Evolutionary conservation across 2,797 vertebrate species (phyloP).

Genomic region (Danio jaintianensis): DNA sequence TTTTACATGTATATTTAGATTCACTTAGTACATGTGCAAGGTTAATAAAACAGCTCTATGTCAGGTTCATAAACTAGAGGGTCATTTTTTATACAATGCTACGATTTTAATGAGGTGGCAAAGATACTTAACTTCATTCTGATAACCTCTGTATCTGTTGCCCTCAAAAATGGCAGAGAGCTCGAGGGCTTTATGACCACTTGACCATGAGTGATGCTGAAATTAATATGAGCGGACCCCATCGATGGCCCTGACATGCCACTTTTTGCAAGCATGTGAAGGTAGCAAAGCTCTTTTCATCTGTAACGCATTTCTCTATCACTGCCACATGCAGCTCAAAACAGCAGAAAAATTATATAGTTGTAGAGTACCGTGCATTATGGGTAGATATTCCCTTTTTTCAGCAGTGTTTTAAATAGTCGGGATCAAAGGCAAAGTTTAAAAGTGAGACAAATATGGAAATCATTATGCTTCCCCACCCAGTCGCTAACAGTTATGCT

Average conservation of each 20-base stretch:
- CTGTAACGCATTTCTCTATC: constrained; percentile 36
- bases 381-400: constrained; percentile 62
- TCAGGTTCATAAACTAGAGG: not conserved
- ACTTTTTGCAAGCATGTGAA: constrained; percentile 55
- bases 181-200: constrained; percentile 46
- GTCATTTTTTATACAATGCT: constrained; percentile 1
- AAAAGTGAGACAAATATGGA: constrained; percentile 62
- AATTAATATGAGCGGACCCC: constrained; percentile 49
- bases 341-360: constrained; percentile 37
- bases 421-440: constrained; percentile 64
- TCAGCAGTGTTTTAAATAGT: constrained; percentile 59
- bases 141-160: constrained; percentile 30
- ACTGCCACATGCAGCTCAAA: constrained; percentile 40
- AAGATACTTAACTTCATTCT: constrained; percentile 47
- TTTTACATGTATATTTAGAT: not conserved
- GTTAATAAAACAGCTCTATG: not conserved
- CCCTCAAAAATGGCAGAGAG: constrained; percentile 39
- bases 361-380: constrained; percentile 46
- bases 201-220: constrained; percentile 52
- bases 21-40: not conserved
- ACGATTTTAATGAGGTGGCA: constrained; percentile 48
- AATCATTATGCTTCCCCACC: constrained; percentile 61
- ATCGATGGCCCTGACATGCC: constrained; percentile 57
- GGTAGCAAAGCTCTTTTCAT: constrained; percentile 35
- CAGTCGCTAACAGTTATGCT: constrained; percentile 49